Evolutionary conservation across 2,797 vertebrate species (phyloP).

Genomic region (Danio albolineatus): DNA sequence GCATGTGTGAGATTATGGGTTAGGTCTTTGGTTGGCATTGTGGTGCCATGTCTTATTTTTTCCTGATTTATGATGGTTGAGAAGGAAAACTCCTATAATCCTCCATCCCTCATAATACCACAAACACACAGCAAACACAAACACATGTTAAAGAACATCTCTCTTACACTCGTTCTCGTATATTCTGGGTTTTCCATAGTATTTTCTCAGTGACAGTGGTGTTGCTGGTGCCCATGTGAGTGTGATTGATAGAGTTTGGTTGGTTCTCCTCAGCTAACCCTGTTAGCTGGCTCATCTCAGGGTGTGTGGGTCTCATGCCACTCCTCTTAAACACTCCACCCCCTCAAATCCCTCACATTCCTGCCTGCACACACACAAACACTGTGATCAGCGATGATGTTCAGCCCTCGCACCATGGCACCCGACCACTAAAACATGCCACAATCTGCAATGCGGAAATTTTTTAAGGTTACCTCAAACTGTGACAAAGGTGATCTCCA

Average conservation of each 20-base stretch:
- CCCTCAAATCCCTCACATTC: slow-evolving; percentile 45
- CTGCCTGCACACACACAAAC: slow-evolving; percentile 11
- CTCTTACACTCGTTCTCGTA: background rate
- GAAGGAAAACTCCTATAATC: slow-evolving; percentile 52
- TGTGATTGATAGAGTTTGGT: slow-evolving; percentile 39
- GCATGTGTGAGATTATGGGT: slow-evolving; percentile 48
- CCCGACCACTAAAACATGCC: background rate
- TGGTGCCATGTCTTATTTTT: slow-evolving; percentile 59
- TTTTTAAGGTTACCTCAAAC: background rate
- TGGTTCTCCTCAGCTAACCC: slow-evolving; percentile 46
- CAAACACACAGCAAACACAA: slow-evolving; percentile 55
- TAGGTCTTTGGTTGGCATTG: slow-evolving; percentile 51
- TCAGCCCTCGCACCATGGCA: slow-evolving; percentile 3
- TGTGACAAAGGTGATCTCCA: background rate
- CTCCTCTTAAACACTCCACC: slow-evolving; percentile 32
- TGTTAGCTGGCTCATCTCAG: slow-evolving; percentile 18
- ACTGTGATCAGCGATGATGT: background rate
- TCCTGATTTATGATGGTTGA: slow-evolving; percentile 54
- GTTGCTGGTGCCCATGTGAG: slow-evolving; percentile 33
- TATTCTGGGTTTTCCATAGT: slow-evolving; percentile 7
- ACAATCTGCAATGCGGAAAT: background rate
- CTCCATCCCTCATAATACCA: slow-evolving; percentile 49
- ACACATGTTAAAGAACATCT: slow-evolving; percentile 53
- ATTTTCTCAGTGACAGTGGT: slow-evolving; percentile 22
- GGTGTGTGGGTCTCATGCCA: slow-evolving; percentile 40